A percentile compares a stretch with the other conserved stretches of the same genome.
Conservation (phyloP, 2,797 vertebrate genomes). For the Pseudomugil tenellus region DNA sequence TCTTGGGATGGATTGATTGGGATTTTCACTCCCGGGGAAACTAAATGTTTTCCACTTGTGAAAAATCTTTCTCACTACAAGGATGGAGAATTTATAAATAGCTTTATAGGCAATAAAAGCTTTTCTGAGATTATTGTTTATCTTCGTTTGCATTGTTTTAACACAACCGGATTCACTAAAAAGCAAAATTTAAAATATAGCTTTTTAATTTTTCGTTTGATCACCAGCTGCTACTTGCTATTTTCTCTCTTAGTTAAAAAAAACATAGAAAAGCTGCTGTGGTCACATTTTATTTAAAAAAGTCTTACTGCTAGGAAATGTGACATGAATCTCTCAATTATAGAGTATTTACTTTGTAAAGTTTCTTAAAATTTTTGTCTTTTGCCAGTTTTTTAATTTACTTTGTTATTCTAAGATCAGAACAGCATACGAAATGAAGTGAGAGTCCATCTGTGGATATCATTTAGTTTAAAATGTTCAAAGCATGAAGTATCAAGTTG, state of each 20-base stretch:
- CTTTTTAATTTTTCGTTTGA: background rate
- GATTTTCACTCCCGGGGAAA: background rate
- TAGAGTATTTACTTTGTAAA: background rate
- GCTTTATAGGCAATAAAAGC: background rate
- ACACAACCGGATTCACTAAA: background rate
- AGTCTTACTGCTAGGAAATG: background rate
- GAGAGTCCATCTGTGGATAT: background rate
- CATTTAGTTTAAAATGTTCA: constrained; percentile 19
- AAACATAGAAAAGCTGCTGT: background rate
- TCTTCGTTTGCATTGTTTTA: background rate
- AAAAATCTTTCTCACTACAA: background rate
- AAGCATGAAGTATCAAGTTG: constrained; percentile 9
- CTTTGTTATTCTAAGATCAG: background rate
- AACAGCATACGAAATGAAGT: background rate
- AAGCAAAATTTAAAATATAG: background rate
- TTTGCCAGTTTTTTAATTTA: background rate
- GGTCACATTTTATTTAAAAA: background rate
- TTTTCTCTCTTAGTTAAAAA: background rate
- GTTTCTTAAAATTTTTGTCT: background rate
- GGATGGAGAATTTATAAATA: background rate
- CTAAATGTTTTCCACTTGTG: background rate
- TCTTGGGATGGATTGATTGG: background rate
- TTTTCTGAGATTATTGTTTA: background rate
- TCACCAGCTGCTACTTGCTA: background rate
- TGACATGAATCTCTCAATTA: background rate